A percentile compares a stretch with the other conserved stretches of the same genome.
These are phyloP conservation scores for Acrocephalus arundinaceus DNA, from an alignment of 2,113 vertebrate genomes.

Conservation along the genomic window DNA sequence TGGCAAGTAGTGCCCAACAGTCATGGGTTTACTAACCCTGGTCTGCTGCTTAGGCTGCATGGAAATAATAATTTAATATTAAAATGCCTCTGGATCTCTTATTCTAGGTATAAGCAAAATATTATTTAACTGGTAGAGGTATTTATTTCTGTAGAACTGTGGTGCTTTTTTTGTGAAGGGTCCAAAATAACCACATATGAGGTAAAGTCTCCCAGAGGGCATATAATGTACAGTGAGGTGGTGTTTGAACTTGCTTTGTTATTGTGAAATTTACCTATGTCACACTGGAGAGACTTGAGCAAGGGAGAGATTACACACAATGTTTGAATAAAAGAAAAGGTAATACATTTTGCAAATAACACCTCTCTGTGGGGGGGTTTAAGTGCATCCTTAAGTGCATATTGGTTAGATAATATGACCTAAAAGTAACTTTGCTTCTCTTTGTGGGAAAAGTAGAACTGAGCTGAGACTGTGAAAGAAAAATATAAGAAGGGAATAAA, in stretches of 20 bases:
- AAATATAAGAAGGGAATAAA: conserved; percentile 41
- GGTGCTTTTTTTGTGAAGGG: background rate
- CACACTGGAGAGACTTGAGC: conserved; percentile 34
- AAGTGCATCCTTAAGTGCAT: conserved; percentile 53
- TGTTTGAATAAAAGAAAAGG: conserved; percentile 67
- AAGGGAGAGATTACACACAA: conserved; percentile 51
- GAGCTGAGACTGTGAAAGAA: background rate
- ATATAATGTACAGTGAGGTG: background rate
- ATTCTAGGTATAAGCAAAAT: background rate
- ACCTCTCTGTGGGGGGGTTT: conserved; percentile 62
- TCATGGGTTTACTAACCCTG: background rate
- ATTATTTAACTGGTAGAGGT: background rate
- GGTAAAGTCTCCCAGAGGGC: background rate
- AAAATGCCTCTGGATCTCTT: background rate
- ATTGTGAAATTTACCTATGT: conserved; percentile 65
- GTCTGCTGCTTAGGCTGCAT: background rate
- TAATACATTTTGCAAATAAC: conserved; percentile 70
- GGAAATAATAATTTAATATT: background rate
- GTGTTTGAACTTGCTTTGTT: conserved; percentile 45
- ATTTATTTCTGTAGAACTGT: background rate
- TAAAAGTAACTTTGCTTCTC: conserved; percentile 46
- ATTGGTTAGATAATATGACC: conserved; percentile 22
- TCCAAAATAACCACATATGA: background rate
- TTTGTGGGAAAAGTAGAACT: conserved; percentile 16
- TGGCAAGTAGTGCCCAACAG: background rate